phyloP scores from a whole-genome alignment of 35 echinoderm and acorn worm genomes.

The Holothuria glaberrima region DNA sequence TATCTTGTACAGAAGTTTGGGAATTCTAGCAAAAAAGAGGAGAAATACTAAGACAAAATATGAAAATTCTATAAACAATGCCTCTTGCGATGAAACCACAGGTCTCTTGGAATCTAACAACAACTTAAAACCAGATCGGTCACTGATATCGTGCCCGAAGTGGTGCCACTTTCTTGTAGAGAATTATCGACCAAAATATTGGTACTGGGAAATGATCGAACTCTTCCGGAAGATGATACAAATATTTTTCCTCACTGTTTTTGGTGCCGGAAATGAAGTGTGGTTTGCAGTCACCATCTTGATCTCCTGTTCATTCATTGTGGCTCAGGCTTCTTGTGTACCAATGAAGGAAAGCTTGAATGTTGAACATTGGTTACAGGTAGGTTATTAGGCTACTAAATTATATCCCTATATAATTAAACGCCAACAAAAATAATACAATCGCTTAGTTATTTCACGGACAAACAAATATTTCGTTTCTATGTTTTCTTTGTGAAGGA shows the following conservation, averaged over 20 bases:
- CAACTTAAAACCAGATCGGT: not conserved
- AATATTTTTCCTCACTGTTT: constrained; percentile 19
- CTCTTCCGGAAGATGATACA: constrained; percentile 36
- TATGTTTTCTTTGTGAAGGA: too few relatives aligned
- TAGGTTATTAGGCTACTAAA: not conserved
- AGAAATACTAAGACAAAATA: not conserved
- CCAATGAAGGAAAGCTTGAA: constrained; percentile 9
- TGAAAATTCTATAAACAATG: not conserved
- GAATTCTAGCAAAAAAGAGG: not conserved
- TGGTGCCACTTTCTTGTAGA: constrained; percentile 23
- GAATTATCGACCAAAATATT: constrained; percentile 21
- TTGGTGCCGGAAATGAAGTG: not conserved
- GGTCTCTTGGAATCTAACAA: not conserved
- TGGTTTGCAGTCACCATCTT: constrained; percentile 23
- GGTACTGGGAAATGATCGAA: constrained; percentile 39
- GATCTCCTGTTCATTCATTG: constrained; percentile 3
- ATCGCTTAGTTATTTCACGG: not conserved
- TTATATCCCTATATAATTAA: not conserved
- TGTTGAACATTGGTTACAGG: constrained; percentile 42
- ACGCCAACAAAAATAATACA: not conserved
- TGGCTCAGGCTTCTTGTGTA: not conserved
- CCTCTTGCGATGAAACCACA: not conserved
- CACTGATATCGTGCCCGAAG: not conserved
- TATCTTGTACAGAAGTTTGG: not conserved
- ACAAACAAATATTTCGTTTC: too few relatives aligned